These are phyloP conservation scores for Stratiolaelaps scimitus DNA, from an alignment of 1,140 invertebrate species.

Conservation along the genomic window DNA sequence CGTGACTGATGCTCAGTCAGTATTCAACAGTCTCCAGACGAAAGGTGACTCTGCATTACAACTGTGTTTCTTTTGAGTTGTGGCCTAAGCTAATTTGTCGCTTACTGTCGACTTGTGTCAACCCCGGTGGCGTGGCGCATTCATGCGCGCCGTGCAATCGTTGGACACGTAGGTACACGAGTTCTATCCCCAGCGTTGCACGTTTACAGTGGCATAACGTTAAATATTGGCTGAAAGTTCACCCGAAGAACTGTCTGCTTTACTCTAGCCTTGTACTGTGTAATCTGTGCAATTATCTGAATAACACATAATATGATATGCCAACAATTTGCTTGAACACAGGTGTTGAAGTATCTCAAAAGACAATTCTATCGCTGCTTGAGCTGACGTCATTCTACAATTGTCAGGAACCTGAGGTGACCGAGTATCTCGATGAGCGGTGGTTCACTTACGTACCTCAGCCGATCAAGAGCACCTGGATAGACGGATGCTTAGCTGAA, in stretches of 20 bases:
- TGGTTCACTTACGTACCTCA: constrained; percentile 53
- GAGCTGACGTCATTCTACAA: constrained; percentile 73
- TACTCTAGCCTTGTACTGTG: too few relatives aligned
- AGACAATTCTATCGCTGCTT: constrained; percentile 55
- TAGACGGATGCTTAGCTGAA: constrained; percentile 55
- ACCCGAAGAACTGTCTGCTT: too few relatives aligned
- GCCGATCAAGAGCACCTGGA: constrained; percentile 55
- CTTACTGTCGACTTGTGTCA: too few relatives aligned
- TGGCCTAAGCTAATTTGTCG: too few relatives aligned
- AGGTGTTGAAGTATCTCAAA: constrained; percentile 45
- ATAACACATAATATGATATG: too few relatives aligned
- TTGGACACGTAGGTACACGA: too few relatives aligned
- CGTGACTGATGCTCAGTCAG: constrained; percentile 54
- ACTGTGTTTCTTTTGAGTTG: constrained; percentile 7
- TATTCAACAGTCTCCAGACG: constrained; percentile 56
- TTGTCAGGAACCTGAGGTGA: constrained; percentile 49
- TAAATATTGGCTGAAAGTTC: too few relatives aligned
- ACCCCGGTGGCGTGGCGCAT: too few relatives aligned
- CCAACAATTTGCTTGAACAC: neutral
- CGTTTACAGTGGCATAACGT: too few relatives aligned
- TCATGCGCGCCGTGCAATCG: too few relatives aligned
- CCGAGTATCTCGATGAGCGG: constrained; percentile 59
- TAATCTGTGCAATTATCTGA: too few relatives aligned
- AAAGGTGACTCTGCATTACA: constrained; percentile 46
- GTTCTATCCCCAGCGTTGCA: too few relatives aligned